Base-by-base conservation (phyloP, 1,140 invertebrate genomes). In the Diploscapter pachys region DNA sequence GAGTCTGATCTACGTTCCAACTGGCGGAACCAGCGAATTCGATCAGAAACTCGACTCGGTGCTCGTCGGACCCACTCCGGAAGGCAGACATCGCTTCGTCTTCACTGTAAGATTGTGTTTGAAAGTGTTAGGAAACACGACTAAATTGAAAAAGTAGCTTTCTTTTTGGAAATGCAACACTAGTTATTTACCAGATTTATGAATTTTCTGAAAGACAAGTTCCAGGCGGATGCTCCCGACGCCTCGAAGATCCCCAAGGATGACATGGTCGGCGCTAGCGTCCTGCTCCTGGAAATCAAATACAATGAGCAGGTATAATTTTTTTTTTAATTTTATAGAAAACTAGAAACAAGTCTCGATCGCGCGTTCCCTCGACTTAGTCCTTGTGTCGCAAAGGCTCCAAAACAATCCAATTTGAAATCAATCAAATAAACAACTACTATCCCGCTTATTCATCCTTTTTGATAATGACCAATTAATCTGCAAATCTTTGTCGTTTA, bases 1-100 rank as follows among this genome's bases (percentile, higher is more conserved):
- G 95, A 97, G 96, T 87, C 96, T 99, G 89, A 97, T 98, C 78
- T 99, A 99, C 87, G 96, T 99, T 52, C 95, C 96, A 3, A 96
- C 94, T 54, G 95, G 96, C 0, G 95, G 98, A 87, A 95, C 93
- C 52, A 94, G 96, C 84, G 93, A 96, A 77, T 92, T 96, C 85
- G 96, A 99, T 90, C 95, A 89, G 78, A 82, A 86, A 3, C 80
- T 90, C 11, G 96, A 99, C 85, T 96, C 94, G 3, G 92, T 95
- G 72, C 94, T 96, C 85, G 96, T 99, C 13, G 96, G 96, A 0
- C 96, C 96, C 0, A 93, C 99, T 72, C 95, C 95, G 0, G 95
- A 97, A 86, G 96, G 96, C 50, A 91, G 92, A 82, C 94, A 97
- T 88, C 96, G 94, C 92, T 97, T 97, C 89, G 92, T 96, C 2